Evolutionary conservation across 2,113 vertebrate species (phyloP), one percentile per base, ranked within the genome.

Genomic region (Pterocles gutturalis): DNA sequence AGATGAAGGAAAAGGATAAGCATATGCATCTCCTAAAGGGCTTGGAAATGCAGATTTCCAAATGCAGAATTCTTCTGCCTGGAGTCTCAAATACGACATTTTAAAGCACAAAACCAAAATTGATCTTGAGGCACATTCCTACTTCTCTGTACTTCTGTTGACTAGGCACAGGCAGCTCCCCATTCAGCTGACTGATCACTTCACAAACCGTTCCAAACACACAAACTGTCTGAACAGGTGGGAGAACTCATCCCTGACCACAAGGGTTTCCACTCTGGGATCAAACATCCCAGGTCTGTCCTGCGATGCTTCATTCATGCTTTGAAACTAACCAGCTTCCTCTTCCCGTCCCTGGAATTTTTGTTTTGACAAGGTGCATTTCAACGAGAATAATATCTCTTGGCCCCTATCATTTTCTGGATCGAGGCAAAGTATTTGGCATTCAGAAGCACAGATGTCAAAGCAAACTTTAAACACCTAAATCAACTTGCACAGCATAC

Each of bases 341-440:
- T 57, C 66, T 62, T 92, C 29, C 24, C 12, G 33, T 51, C 33
- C 14, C 46, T 29, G 10, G 80, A 48, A 17, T 28, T 41, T 84
- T 92, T 90, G 55, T 70, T 91, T 92, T 94, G 64, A 92, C 88
- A 92, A 83, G 87, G 43, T 38, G 5, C 28, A 66, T 58, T 87
- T 80, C 72, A 67, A 26, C 9, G 13, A 73, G 38, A 95, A 77
- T 71, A 83, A 41, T 46, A 34, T 66, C 55, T 75, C 69, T 81
- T 87, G 72, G 83, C 51, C 29, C 24, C 38, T 25, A 5, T 22
- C 10, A 31, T 53, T 89, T 92, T 89, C 91, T 71, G 53, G 64
- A 95, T 81, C 60, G 78, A 77, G 60, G 48, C 14, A 81, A 90
- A 77, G 25, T 43, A 75, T 87, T 83, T 84, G 64, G 86, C 69